Evolutionary conservation across 2,888 invertebrate species (phyloP).

Genomic region (Drosophila ezoana): DNA sequence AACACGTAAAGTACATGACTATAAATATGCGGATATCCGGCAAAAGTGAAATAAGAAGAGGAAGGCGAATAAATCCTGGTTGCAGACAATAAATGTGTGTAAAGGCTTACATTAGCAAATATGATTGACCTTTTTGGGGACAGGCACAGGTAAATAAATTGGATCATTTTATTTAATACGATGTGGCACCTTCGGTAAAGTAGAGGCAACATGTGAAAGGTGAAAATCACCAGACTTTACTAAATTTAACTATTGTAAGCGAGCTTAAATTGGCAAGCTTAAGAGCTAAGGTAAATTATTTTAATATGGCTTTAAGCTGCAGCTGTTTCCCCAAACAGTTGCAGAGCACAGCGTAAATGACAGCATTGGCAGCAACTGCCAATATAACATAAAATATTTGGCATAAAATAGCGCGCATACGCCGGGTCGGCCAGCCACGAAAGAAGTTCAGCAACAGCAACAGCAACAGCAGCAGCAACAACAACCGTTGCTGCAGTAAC

Average conservation of each 20-base stretch:
- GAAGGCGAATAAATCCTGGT: neutral
- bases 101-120: slow-evolving; percentile 37
- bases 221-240: neutral
- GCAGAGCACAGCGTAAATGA: slow-evolving; percentile 1
- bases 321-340: slow-evolving; percentile 4
- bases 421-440: slow-evolving; percentile 37
- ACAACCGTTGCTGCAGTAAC: slow-evolving; percentile 18
- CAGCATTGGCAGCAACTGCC: slow-evolving; percentile 38
- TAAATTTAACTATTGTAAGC: neutral
- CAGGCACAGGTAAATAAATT: neutral
- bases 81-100: slow-evolving; percentile 4
- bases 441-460: slow-evolving; percentile 1
- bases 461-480: slow-evolving; percentile 3
- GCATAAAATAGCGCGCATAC: slow-evolving; percentile 65
- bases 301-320: slow-evolving; percentile 9
- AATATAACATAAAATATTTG: slow-evolving; percentile 65
- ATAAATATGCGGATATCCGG: slow-evolving; percentile 52
- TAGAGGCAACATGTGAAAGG: neutral
- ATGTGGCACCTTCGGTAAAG: slow-evolving; percentile 3
- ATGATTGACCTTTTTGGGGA: slow-evolving; percentile 22
- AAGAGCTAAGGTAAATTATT: slow-evolving; percentile 6
- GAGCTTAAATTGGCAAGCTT: neutral
- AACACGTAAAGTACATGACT: slow-evolving; percentile 29
- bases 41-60: neutral
- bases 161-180: slow-evolving; percentile 10